Percentiles rank a stretch among this genome's conserved stretches.
Conservation (phyloP, 1,140 invertebrate species). For the Drosophila rhopaloa region DNA sequence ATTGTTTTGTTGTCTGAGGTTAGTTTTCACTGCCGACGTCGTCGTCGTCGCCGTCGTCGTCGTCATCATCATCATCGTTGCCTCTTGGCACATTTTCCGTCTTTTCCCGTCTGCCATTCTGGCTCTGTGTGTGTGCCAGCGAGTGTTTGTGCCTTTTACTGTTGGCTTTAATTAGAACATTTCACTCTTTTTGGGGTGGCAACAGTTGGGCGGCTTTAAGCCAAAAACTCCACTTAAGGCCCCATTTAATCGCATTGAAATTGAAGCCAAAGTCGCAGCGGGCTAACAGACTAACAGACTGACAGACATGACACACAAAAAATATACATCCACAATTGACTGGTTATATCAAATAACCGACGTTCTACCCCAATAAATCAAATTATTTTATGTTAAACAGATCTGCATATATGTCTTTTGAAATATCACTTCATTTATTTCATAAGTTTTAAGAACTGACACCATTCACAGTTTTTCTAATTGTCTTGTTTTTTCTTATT, state of each 20-base stretch:
- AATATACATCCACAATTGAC: background rate
- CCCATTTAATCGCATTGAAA: constrained; percentile 14
- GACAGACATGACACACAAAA: background rate
- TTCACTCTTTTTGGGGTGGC: constrained; percentile 68
- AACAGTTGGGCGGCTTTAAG: constrained; percentile 69
- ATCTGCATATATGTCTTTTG: too few species aligned
- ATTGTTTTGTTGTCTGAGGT: constrained; percentile 82
- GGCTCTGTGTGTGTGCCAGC: constrained; percentile 15
- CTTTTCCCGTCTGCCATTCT: constrained; percentile 41
- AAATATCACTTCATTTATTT: background rate
- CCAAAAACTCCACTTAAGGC: constrained; percentile 25
- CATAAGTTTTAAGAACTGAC: background rate
- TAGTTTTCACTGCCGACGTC: constrained; percentile 77
- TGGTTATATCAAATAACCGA: too few species aligned
- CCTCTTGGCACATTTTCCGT: constrained; percentile 76
- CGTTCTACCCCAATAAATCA: background rate
- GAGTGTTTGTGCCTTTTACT: constrained; percentile 64
- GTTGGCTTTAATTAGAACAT: constrained; percentile 81
- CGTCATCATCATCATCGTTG: constrained; percentile 43
- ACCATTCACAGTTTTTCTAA: background rate
- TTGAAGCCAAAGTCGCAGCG: constrained; percentile 6
- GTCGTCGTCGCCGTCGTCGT: constrained; percentile 11
- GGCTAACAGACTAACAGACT: too few species aligned
- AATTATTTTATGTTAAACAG: too few species aligned
- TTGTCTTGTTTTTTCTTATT: background rate